Evolutionary conservation across 1,140 invertebrate genomes (phyloP).

Genomic region (Dinothrombium tinctorium): DNA sequence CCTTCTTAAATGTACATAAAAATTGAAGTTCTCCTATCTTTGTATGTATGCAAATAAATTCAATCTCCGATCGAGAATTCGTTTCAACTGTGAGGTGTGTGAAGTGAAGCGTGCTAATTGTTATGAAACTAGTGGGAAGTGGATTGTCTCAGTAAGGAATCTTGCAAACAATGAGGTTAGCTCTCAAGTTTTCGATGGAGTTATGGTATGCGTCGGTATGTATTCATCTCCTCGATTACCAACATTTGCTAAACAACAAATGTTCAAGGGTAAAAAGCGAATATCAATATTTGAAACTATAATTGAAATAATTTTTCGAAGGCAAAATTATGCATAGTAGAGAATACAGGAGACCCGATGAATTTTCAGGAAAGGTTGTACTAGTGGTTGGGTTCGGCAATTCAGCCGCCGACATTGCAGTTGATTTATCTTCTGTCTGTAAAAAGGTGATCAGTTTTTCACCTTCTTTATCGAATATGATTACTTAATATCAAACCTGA

Average conservation of each 20-base stretch:
- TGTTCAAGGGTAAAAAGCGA: slow-evolving; percentile 13
- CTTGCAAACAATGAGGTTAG: slow-evolving; percentile 13
- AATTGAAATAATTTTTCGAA: no score
- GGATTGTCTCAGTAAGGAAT: slow-evolving; percentile 19
- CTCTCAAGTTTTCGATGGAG: slow-evolving; percentile 13
- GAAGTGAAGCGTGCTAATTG: slow-evolving; percentile 16
- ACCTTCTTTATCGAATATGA: no score
- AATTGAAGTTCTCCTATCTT: slow-evolving; percentile 19
- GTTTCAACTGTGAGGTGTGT: slow-evolving; percentile 10
- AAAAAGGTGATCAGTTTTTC: slow-evolving; percentile 3
- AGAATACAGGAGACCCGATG: slow-evolving; percentile 20
- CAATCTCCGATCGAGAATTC: slow-evolving; percentile 9
- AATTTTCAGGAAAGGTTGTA: slow-evolving; percentile 22
- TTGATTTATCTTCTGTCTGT: slow-evolving; percentile 13
- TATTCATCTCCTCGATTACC: slow-evolving; percentile 19
- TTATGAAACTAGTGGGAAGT: slow-evolving; percentile 20
- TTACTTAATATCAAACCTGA: no score
- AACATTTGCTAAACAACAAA: slow-evolving; percentile 15
- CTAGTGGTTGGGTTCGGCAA: slow-evolving; percentile 30
- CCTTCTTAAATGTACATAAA: neutral
- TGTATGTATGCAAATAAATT: slow-evolving; percentile 18
- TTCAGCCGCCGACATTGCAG: slow-evolving; percentile 24
- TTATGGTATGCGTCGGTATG: slow-evolving; percentile 17
- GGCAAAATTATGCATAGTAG: slow-evolving; percentile 25
- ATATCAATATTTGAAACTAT: no score